Evolutionary conservation across 2,113 vertebrate species (phyloP).

Genomic region (Nettapus auritus): DNA sequence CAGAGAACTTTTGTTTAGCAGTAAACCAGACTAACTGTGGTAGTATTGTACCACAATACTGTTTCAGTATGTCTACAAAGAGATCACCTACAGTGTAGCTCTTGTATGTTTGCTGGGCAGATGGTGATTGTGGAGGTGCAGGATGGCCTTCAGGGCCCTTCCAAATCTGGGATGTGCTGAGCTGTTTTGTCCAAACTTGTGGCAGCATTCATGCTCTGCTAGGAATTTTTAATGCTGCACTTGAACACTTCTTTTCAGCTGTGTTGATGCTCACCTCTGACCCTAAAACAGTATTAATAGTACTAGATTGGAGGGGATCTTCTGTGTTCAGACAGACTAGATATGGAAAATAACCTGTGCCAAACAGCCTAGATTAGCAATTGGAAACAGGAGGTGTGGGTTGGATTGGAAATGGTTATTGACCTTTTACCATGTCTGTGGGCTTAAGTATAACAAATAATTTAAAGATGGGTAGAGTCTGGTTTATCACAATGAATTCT

Average conservation of each 20-base stretch:
- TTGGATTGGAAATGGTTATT: background rate
- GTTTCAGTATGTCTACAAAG: background rate
- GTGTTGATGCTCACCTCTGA: background rate
- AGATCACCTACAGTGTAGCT: too few species aligned
- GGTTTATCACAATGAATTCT: background rate
- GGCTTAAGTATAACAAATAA: background rate
- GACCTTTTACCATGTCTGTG: background rate
- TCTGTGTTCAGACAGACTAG: background rate
- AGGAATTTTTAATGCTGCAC: rapidly evolving
- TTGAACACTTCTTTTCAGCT: background rate
- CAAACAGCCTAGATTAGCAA: background rate
- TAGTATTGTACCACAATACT: rapidly evolving
- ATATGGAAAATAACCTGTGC: background rate
- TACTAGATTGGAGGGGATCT: background rate
- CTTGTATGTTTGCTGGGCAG: background rate
- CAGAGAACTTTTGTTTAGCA: rapidly evolving
- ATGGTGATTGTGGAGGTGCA: rapidly evolving
- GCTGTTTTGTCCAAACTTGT: background rate
- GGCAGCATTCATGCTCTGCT: background rate
- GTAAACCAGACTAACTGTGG: background rate
- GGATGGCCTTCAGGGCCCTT: background rate
- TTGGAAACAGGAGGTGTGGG: background rate
- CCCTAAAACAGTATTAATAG: background rate
- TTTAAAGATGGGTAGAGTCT: background rate
- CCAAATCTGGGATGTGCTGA: background rate